phyloP scores from a whole-genome alignment of 2,888 invertebrate species.

The Trichopria drosophilae region DNA sequence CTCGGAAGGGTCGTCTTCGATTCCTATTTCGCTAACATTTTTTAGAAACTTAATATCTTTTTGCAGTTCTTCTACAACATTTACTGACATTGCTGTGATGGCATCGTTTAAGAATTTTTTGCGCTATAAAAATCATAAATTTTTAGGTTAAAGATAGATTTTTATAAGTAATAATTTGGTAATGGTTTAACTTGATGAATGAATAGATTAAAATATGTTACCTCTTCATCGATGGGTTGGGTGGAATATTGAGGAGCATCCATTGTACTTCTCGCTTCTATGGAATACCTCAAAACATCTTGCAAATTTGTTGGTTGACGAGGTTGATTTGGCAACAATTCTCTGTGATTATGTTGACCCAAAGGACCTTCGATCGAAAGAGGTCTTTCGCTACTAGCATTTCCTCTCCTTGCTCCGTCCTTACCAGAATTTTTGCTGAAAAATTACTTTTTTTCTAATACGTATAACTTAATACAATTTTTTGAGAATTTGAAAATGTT shows the following conservation, averaged over 20 bases:
- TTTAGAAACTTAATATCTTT: slow-evolving; percentile 66
- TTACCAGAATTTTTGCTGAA: slow-evolving; percentile 33
- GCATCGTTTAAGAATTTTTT: slow-evolving; percentile 73
- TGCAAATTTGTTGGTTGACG: slow-evolving; percentile 58
- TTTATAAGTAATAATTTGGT: background rate
- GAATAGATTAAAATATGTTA: slow-evolving; percentile 43
- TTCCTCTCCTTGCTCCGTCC: slow-evolving; percentile 30
- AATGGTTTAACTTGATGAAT: background rate
- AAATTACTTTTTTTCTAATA: slow-evolving; percentile 1
- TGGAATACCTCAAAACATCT: slow-evolving; percentile 71
- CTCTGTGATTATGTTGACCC: slow-evolving; percentile 31
- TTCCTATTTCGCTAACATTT: slow-evolving; percentile 59
- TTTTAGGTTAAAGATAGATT: background rate
- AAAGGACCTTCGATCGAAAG: slow-evolving; percentile 51
- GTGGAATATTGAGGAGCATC: slow-evolving; percentile 62
- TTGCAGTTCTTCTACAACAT: slow-evolving; percentile 69
- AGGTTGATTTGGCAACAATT: slow-evolving; percentile 47
- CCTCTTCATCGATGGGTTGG: slow-evolving; percentile 69
- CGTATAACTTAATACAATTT: no score
- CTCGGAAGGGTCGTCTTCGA: slow-evolving; percentile 63
- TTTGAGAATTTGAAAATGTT: background rate
- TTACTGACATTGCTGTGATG: slow-evolving; percentile 70
- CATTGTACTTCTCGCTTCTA: slow-evolving; percentile 68
- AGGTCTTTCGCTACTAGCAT: slow-evolving; percentile 42
- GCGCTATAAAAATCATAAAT: slow-evolving; percentile 62